These are phyloP conservation scores for Cyprinodon tularosa DNA, from an alignment of 2,113 vertebrate genomes.

Conservation along the genomic window DNA sequence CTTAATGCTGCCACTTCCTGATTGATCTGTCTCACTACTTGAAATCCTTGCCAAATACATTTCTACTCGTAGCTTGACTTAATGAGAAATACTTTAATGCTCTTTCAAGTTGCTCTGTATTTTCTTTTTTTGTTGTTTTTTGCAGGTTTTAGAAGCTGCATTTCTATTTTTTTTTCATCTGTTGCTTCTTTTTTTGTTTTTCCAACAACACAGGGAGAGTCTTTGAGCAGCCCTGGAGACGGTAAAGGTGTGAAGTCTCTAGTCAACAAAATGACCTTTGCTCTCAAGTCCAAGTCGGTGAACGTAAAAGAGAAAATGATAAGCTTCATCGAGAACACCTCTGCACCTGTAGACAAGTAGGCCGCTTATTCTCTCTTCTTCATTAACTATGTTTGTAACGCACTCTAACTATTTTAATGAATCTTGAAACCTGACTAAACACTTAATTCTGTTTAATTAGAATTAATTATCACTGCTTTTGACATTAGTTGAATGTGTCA, in stretches of 20 bases:
- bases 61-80: background rate
- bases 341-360: constrained; percentile 96
- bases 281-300: constrained; percentile 96
- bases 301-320: constrained; percentile 99
- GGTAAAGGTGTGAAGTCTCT: constrained; percentile 96
- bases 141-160: background rate
- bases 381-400: background rate
- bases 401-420: background rate
- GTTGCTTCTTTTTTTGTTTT: background rate
- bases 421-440: background rate
- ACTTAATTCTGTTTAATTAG: background rate
- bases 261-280: constrained; percentile 98
- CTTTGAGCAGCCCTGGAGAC: constrained; percentile 86
- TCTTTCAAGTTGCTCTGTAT: background rate
- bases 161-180: background rate
- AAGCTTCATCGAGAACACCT: constrained; percentile 98
- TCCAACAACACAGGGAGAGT: constrained; percentile 84
- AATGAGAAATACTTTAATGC: background rate
- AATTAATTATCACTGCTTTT: background rate
- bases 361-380: constrained; percentile 47
- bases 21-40: no score
- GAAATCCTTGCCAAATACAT: background rate
- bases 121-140: background rate
- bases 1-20: no score
- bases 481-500: background rate